A percentile compares a stretch with the other conserved stretches of the same genome.
phyloP scores from a whole-genome alignment of 2,797 vertebrate species.

The Myoxocephalus aenaeus region DNA sequence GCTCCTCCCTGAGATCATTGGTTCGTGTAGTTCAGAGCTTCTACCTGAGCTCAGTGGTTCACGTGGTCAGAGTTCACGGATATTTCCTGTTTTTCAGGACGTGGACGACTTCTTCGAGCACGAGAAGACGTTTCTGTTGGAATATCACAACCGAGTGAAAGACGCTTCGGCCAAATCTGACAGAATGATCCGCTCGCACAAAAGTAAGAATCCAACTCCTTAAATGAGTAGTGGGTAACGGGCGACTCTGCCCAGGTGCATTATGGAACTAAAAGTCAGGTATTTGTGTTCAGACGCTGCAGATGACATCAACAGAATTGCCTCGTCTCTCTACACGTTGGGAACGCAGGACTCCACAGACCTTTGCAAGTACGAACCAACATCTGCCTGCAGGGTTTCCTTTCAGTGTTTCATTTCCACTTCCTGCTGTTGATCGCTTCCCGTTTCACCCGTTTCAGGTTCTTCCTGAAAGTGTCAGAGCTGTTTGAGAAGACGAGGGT shows the following conservation, averaged over 20 bases:
- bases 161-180: slow-evolving; percentile 96
- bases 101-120: slow-evolving; percentile 99
- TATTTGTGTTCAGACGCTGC: slow-evolving; percentile 87
- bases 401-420: background rate
- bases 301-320: slow-evolving; percentile 98
- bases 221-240: background rate
- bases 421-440: background rate
- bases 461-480: slow-evolving; percentile 98
- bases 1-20: background rate
- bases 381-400: background rate
- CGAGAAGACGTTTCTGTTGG: slow-evolving; percentile 97
- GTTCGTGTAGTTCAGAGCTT: too few species aligned
- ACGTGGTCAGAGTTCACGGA: background rate
- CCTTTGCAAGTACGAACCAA: slow-evolving; percentile 91
- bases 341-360: slow-evolving; percentile 98
- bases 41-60: background rate
- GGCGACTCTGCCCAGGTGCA: background rate
- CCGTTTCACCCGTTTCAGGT: slow-evolving; percentile 81
- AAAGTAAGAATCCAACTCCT: slow-evolving; percentile 87
- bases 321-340: slow-evolving; percentile 93
- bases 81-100: slow-evolving; percentile 83
- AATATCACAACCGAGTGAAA: slow-evolving; percentile 98
- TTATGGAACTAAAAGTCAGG: background rate
- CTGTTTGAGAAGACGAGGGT: slow-evolving; percentile 98
- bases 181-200: slow-evolving; percentile 98